Conservation (phyloP, 2,797 vertebrate species). For the Clarias pachynema region DNA sequence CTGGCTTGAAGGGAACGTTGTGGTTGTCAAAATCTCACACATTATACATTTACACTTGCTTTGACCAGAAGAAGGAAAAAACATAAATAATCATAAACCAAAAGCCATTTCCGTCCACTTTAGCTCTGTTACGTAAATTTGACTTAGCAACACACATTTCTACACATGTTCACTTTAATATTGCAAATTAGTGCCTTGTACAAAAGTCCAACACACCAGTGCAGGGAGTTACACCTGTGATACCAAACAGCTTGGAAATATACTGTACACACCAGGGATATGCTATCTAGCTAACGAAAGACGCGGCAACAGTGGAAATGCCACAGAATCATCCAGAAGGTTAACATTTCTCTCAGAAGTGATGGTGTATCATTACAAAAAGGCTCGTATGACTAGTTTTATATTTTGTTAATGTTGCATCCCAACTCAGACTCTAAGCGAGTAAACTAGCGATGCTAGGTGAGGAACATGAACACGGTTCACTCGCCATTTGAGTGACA, state of each 20-base stretch:
- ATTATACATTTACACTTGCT: not conserved
- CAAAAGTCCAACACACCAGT: not conserved
- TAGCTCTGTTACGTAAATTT: not conserved
- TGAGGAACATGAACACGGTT: not conserved
- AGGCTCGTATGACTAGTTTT: not conserved
- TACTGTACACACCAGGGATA: not conserved
- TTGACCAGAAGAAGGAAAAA: not conserved
- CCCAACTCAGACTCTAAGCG: not conserved
- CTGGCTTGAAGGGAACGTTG: not conserved
- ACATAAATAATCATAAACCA: not conserved
- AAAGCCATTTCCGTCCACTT: not conserved
- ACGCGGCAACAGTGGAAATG: not conserved
- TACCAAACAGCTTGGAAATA: not conserved
- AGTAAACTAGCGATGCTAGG: not conserved
- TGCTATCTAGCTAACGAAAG: not conserved
- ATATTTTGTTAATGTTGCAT: not conserved
- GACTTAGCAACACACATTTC: not conserved
- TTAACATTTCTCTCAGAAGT: not conserved
- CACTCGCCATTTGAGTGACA: not conserved
- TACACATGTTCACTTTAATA: not conserved
- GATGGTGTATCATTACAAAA: not conserved
- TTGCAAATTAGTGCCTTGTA: not conserved
- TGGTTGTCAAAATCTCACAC: not conserved
- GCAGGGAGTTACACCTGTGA: not conserved
- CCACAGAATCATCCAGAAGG: not conserved